Evolutionary conservation across 23 tunicate species (phyloP).

Genomic region (Ascidia mentula): DNA sequence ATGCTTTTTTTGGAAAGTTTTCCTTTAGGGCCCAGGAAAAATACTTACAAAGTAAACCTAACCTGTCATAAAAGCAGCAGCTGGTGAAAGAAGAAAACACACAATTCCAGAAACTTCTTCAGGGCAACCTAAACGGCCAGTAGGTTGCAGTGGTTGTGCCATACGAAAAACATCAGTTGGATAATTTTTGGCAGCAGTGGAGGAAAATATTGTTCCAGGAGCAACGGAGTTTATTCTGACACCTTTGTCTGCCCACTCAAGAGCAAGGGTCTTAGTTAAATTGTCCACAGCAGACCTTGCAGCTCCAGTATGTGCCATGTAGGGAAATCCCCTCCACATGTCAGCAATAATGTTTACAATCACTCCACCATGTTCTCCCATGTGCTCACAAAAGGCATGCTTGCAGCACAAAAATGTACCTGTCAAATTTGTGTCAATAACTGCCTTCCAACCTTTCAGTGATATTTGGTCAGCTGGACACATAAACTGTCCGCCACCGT

Average conservation of each 20-base stretch:
- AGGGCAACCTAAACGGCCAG: slow-evolving; percentile 62
- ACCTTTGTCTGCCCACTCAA: slow-evolving; percentile 85
- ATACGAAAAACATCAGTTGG: slow-evolving; percentile 43
- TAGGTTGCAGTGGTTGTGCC: slow-evolving; percentile 49
- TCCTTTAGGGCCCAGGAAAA: no score
- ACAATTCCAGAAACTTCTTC: slow-evolving; percentile 78
- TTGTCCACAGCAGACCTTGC: slow-evolving; percentile 91
- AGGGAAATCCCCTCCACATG: slow-evolving; percentile 74
- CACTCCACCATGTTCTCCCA: slow-evolving; percentile 78
- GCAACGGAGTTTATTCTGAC: slow-evolving; percentile 88
- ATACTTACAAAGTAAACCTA: not conserved
- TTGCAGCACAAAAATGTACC: slow-evolving; percentile 95
- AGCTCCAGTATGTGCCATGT: slow-evolving; percentile 72
- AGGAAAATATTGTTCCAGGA: slow-evolving; percentile 88
- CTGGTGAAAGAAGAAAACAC: slow-evolving; percentile 80
- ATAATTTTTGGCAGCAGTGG: slow-evolving; percentile 77
- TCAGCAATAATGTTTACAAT: slow-evolving; percentile 85
- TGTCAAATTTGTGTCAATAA: slow-evolving; percentile 89
- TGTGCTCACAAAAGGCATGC: slow-evolving; percentile 64
- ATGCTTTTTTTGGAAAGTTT: no score
- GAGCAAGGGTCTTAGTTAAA: slow-evolving; percentile 69
- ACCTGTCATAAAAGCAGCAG: slow-evolving; percentile 80
- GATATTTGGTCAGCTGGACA: slow-evolving; percentile 69
- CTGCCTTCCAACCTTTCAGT: slow-evolving; percentile 92
- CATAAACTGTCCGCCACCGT: slow-evolving; percentile 96